Base-by-base conservation (phyloP, 2,888 invertebrate genomes). In the Sesia bembeciformis region DNA sequence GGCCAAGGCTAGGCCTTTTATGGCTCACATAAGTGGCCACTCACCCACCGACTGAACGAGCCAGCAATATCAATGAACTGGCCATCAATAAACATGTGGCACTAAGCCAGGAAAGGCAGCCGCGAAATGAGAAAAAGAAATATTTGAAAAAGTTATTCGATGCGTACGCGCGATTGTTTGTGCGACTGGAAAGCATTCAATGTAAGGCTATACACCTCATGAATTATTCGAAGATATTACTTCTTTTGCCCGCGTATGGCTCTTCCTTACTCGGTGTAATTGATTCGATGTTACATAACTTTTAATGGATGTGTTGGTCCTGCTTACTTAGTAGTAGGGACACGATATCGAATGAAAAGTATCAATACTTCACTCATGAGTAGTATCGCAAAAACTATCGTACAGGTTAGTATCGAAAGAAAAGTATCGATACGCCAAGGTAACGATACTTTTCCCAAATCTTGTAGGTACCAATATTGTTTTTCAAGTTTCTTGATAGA, bases 81-180 rank as follows among this genome's bases (percentile, higher is more conserved):
- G 72, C 82, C 83, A 88, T 89, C 88, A 88, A 89, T 89, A 88
- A 88, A 89, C 89, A 88, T 89, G 83, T 84, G 86, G 84, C 85
- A 78, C 76, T 76, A 69, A 76, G 84, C 86, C 88, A 84, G 81
- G 76, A 87, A 88, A 89, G 88, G 88, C 85, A 86, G 82, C 80
- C 71, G 79, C 78, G 82, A 83, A 84, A 84, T 78, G 81, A 85
- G 84, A 87, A 88, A 83, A 88, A 87, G 84, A 86, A 86, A 78
- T 84, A 84, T 85, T 86, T 80, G 75, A 81, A 84, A 84, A 83
- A 82, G 78, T 78, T 62, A 83, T 78, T 75, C 82, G 72, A 70
- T 76, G 76, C 74, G 81, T 81, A 85, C 78, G 74, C 76, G 75
- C 81, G 78, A 84, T 85, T 84, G 85, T 84, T 81, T 78, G 75